A percentile compares a stretch with the other conserved stretches of the same genome.
Evolutionary conservation across 2,888 invertebrate genomes (phyloP).

Genomic region (Phyto melanocephala): DNA sequence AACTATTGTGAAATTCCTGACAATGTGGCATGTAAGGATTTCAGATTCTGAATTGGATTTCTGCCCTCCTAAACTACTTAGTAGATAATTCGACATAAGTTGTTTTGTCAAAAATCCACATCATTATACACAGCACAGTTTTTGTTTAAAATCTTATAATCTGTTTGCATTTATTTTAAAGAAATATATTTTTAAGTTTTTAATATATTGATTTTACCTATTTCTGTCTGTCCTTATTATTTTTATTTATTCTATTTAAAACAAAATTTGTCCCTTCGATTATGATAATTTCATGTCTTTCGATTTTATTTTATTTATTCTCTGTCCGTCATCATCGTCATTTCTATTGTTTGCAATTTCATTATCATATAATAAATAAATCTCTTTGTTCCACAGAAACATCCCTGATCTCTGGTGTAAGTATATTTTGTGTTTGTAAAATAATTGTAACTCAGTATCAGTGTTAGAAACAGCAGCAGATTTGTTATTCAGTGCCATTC

Average conservation of each 20-base stretch:
- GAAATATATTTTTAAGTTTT: constrained; percentile 27
- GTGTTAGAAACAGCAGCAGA: constrained; percentile 20
- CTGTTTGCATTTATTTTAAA: neutral
- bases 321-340: neutral
- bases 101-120: no score
- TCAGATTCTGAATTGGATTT: no score
- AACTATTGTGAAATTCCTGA: no score
- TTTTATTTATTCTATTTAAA: neutral
- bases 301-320: neutral
- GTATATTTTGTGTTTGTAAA: neutral
- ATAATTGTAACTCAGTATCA: constrained; percentile 19
- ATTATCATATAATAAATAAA: constrained; percentile 54
- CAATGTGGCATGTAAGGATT: no score
- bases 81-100: no score
- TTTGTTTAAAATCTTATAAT: neutral
- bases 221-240: neutral
- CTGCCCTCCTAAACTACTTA: no score
- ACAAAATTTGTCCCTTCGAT: neutral
- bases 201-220: constrained; percentile 42
- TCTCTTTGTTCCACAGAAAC: constrained; percentile 9
- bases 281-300: constrained; percentile 33
- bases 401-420: neutral
- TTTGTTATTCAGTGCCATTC: constrained; percentile 28
- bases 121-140: no score
- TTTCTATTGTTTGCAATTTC: constrained; percentile 44